Conservation (phyloP, 2,888 invertebrate genomes). For the Calameuta idolon region DNA sequence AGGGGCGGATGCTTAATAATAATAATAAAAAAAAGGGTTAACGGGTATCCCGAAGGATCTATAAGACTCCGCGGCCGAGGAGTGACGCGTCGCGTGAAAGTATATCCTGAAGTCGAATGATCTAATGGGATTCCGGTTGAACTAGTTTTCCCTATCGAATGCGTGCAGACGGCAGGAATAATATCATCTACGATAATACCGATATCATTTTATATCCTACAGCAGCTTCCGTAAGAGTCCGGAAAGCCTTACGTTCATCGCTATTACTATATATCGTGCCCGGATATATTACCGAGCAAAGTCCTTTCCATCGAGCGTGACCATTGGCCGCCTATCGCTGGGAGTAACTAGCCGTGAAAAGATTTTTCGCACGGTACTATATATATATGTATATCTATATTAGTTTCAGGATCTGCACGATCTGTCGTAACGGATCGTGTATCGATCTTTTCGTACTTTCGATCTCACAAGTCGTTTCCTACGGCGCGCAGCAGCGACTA, state of each 20-base stretch:
- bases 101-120: slow-evolving; percentile 9
- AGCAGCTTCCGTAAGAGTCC: not conserved
- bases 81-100: slow-evolving; percentile 3
- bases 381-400: not conserved
- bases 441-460: not conserved
- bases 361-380: slow-evolving; percentile 31
- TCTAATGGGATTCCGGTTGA: not conserved
- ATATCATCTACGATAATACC: not conserved
- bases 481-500: no score
- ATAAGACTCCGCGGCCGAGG: slow-evolving; percentile 2
- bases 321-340: slow-evolving; percentile 57
- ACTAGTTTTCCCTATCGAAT: not conserved
- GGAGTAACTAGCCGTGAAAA: slow-evolving; percentile 6
- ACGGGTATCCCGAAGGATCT: not conserved
- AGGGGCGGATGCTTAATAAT: not conserved
- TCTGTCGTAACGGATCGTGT: slow-evolving; percentile 45
- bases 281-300: not conserved
- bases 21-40: not conserved
- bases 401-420: slow-evolving; percentile 41
- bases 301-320: slow-evolving; percentile 54
- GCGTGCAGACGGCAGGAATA: not conserved
- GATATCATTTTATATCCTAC: not conserved
- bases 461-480: not conserved
- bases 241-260: not conserved
- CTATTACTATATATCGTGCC: not conserved